Evolutionary conservation across 2,797 vertebrate species (phyloP).

Genomic region (Lepus oiostolus): DNA sequence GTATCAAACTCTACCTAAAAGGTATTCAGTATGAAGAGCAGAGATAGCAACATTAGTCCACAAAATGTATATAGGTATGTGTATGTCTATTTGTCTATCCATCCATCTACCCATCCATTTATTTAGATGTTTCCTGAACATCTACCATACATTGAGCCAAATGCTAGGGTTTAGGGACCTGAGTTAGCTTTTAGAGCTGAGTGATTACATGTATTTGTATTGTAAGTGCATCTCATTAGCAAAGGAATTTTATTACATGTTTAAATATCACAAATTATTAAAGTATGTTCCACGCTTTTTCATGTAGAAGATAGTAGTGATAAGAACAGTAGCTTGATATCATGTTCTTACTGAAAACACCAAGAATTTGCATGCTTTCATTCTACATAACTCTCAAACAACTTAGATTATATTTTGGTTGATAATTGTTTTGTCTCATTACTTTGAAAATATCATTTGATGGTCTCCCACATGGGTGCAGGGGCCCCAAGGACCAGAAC

Average conservation of each 20-base stretch:
- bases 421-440: not conserved
- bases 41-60: not conserved
- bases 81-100: not conserved
- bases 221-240: not conserved
- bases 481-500: too few species aligned
- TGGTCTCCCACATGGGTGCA: not conserved
- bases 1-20: not conserved
- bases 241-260: not conserved
- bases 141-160: not conserved
- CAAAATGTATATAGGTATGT: not conserved
- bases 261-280: slow-evolving; percentile 5
- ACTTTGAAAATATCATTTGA: slow-evolving; percentile 38
- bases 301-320: not conserved
- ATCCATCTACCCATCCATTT: not conserved
- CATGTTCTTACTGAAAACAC: not conserved
- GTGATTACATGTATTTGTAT: not conserved
- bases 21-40: not conserved
- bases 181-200: not conserved
- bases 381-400: not conserved
- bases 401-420: not conserved
- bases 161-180: not conserved
- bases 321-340: not conserved
- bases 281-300: not conserved
- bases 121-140: not conserved
- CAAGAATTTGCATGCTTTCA: not conserved